Percentiles rank a stretch among this genome's conserved stretches.
Evolutionary conservation across 2,888 invertebrate genomes (phyloP).

Genomic region (Oxyteleia sp.): DNA sequence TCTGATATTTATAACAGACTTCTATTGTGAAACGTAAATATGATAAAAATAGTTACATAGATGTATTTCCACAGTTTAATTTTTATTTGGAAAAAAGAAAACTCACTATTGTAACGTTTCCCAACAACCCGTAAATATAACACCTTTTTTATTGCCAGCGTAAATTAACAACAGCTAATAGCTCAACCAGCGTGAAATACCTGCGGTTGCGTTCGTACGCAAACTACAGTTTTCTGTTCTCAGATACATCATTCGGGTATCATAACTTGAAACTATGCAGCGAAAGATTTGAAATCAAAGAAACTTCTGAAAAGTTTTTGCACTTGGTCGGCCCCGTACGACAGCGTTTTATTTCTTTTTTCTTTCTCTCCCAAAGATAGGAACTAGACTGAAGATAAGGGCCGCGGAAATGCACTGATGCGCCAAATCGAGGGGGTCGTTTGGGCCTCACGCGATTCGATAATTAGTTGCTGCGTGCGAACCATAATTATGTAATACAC

Average conservation of each 20-base stretch:
- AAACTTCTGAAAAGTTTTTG: too few species aligned
- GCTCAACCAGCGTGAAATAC: background rate
- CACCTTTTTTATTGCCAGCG: background rate
- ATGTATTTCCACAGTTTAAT: background rate
- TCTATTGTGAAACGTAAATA: background rate
- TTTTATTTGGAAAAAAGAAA: background rate
- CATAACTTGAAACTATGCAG: too few species aligned
- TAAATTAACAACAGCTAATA: background rate
- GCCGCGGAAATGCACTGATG: conserved; percentile 55
- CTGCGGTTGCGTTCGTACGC: too few species aligned
- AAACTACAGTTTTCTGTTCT: too few species aligned
- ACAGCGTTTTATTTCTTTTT: too few species aligned
- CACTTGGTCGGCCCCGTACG: too few species aligned
- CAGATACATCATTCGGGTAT: too few species aligned
- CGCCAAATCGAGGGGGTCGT: conserved; percentile 57
- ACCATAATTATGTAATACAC: conserved; percentile 69
- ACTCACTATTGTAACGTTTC: background rate
- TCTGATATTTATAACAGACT: background rate
- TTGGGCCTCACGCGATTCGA: conserved; percentile 69
- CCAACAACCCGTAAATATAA: background rate
- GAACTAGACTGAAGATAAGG: conserved; percentile 30
- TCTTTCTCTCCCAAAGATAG: conserved; percentile 11
- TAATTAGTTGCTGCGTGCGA: conserved; percentile 67
- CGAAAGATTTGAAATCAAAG: too few species aligned
- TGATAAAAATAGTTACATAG: background rate